phyloP scores from a whole-genome alignment of 2,888 invertebrate genomes.

The Melinaea menophilus region DNA sequence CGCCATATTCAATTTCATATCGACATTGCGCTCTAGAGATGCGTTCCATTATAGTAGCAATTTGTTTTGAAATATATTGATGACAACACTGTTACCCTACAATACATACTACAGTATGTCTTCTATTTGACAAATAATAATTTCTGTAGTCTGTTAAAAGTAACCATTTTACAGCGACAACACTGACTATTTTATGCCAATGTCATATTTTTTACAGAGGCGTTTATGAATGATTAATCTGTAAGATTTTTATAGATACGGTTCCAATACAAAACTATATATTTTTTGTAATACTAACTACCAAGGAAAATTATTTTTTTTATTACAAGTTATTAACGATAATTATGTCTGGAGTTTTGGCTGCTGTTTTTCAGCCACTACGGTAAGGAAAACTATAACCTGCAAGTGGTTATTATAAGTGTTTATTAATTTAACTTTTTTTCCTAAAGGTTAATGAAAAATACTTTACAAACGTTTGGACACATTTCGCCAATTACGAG shows the following conservation, averaged over 20 bases:
- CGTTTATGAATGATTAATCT: no score
- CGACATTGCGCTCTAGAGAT: constrained; percentile 23
- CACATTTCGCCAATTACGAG: constrained; percentile 39
- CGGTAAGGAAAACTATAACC: constrained; percentile 40
- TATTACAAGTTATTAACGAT: not conserved
- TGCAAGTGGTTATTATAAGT: no score
- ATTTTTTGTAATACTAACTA: not conserved
- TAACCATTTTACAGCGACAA: no score
- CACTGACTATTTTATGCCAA: no score
- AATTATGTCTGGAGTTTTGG: constrained; percentile 56
- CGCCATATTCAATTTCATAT: constrained; percentile 65
- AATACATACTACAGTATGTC: not conserved
- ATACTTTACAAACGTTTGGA: constrained; percentile 46
- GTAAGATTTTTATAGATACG: no score
- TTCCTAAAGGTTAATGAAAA: constrained; percentile 52
- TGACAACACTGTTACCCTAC: constrained; percentile 6
- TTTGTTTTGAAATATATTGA: constrained; percentile 4
- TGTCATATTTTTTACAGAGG: no score
- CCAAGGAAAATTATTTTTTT: not conserved
- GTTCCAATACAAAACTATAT: no score
- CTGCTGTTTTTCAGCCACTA: constrained; percentile 55
- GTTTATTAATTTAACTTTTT: not conserved
- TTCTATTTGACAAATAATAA: not conserved
- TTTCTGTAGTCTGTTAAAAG: not conserved
- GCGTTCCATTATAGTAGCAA: constrained; percentile 13